These are phyloP conservation scores for Bombus ignitus DNA, from an alignment of 1,140 invertebrate species.

Conservation along the genomic window DNA sequence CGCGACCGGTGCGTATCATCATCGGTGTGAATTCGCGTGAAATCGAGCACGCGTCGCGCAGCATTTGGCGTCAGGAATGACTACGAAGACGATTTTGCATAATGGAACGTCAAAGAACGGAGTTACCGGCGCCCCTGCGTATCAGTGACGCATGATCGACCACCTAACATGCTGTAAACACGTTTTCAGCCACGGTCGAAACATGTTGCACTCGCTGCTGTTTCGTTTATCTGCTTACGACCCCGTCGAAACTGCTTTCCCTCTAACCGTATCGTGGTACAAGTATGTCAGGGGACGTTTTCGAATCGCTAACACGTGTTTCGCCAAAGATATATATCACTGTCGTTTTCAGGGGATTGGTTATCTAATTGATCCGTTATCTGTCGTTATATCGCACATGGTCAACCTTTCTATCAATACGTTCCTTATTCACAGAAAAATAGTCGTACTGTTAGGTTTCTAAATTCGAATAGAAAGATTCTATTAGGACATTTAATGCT, in stretches of 20 bases:
- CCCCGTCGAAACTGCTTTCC: slow-evolving; percentile 43
- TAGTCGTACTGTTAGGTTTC: no score
- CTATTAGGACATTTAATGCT: no score
- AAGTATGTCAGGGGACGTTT: background rate
- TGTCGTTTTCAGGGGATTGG: background rate
- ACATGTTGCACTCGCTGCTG: slow-evolving; percentile 48
- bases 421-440: no score
- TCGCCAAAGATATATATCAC: background rate
- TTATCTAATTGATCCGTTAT: background rate
- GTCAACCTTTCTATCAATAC: no score
- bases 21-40: slow-evolving; percentile 64
- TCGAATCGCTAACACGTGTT: background rate
- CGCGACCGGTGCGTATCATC: slow-evolving; percentile 33
- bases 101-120: slow-evolving; percentile 71
- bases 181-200: slow-evolving; percentile 67
- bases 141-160: slow-evolving; percentile 68
- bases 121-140: slow-evolving; percentile 56
- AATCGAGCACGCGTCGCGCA: slow-evolving; percentile 68
- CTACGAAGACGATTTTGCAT: slow-evolving; percentile 69
- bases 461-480: no score
- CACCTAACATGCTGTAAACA: slow-evolving; percentile 68
- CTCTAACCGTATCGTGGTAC: background rate
- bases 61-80: slow-evolving; percentile 60
- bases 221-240: slow-evolving; percentile 65
- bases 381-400: no score